Evolutionary conservation across 2,888 invertebrate genomes (phyloP).

Genomic region (Calameuta pallipes): DNA sequence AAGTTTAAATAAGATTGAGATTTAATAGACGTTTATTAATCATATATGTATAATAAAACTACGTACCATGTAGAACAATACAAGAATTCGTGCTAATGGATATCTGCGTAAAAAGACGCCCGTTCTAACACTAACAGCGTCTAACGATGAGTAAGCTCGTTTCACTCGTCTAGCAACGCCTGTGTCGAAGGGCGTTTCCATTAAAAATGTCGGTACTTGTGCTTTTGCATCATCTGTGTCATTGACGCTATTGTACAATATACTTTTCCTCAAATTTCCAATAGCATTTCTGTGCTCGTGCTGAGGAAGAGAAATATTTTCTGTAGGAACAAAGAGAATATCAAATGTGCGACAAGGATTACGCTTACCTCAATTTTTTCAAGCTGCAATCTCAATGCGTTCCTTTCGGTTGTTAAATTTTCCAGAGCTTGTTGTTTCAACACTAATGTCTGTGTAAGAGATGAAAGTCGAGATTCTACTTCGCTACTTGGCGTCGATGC

Average conservation of each 20-base stretch:
- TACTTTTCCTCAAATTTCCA: slow-evolving; percentile 68
- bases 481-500: slow-evolving; percentile 58
- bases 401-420: slow-evolving; percentile 83
- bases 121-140: slow-evolving; percentile 81
- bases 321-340: not conserved
- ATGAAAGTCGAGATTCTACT: slow-evolving; percentile 55
- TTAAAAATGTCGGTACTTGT: slow-evolving; percentile 77
- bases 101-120: slow-evolving; percentile 85
- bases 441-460: slow-evolving; percentile 84
- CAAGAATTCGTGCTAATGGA: slow-evolving; percentile 83
- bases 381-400: slow-evolving; percentile 84
- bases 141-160: slow-evolving; percentile 80
- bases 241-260: slow-evolving; percentile 71
- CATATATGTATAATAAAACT: not conserved
- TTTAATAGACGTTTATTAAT: not conserved
- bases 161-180: slow-evolving; percentile 81
- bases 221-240: slow-evolving; percentile 78
- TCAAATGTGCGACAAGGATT: not conserved
- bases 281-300: slow-evolving; percentile 73
- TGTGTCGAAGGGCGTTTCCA: slow-evolving; percentile 82
- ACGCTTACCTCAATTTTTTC: slow-evolving; percentile 79
- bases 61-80: slow-evolving; percentile 85
- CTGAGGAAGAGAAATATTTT: slow-evolving; percentile 53
- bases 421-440: slow-evolving; percentile 89
- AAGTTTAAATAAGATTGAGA: not conserved